phyloP scores from a whole-genome alignment of 2,113 vertebrate genomes.

The Tachuris rubrigastra region DNA sequence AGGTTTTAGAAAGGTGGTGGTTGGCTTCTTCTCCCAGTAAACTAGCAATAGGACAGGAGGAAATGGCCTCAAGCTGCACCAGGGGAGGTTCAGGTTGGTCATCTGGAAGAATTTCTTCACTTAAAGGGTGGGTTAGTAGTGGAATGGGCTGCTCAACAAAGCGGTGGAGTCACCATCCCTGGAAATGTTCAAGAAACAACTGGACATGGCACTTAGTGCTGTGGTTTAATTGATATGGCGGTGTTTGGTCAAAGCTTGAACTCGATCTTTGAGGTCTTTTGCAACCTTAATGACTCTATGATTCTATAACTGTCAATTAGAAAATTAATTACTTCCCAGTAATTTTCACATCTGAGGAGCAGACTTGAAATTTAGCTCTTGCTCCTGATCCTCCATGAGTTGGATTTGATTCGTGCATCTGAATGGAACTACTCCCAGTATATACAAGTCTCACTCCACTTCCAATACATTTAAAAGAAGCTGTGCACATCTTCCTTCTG shows the following conservation, averaged over 20 bases:
- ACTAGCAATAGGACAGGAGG: neutral
- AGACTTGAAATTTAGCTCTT: neutral
- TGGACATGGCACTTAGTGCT: neutral
- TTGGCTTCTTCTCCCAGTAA: neutral
- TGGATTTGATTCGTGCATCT: neutral
- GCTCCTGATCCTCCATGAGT: neutral
- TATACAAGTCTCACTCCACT: neutral
- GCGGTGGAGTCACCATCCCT: neutral
- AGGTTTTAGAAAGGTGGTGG: neutral
- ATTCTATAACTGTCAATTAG: neutral
- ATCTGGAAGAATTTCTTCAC: neutral
- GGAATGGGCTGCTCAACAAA: neutral
- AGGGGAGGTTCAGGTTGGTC: neutral
- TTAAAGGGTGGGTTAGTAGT: neutral
- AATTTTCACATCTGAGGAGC: neutral
- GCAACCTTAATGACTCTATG: neutral
- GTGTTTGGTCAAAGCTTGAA: neutral
- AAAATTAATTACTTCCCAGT: neutral
- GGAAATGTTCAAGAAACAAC: neutral
- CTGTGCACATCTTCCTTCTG: neutral
- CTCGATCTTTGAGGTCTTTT: neutral
- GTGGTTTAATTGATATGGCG: neutral
- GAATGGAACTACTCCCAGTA: neutral
- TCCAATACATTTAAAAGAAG: constrained; percentile 2
- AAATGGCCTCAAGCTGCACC: neutral